A percentile compares a stretch with the other conserved stretches of the same genome.
Conservation (phyloP, 2,797 vertebrate genomes). For the Cryptoprocta ferox region DNA sequence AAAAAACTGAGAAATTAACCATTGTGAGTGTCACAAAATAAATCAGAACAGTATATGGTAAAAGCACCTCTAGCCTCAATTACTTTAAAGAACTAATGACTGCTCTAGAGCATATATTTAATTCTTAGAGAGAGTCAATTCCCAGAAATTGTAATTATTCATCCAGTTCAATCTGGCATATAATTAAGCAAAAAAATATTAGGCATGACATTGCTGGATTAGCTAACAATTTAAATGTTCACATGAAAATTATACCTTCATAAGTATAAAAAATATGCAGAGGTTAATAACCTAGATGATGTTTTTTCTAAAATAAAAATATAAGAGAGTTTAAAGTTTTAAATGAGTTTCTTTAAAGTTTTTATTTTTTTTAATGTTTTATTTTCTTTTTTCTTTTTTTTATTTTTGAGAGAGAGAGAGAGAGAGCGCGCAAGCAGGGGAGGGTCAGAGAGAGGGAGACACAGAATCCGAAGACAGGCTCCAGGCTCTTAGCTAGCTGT, state of each 20-base stretch:
- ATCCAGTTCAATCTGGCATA: neutral
- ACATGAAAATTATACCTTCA: neutral
- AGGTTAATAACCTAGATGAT: neutral
- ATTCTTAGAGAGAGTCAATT: neutral
- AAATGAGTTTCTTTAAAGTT: neutral
- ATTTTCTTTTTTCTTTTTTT: no score
- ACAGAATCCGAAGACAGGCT: no score
- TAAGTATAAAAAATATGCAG: neutral
- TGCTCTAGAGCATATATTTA: neutral
- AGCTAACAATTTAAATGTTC: neutral
- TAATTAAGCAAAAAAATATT: neutral
- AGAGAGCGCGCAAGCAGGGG: no score
- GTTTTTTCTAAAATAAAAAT: neutral
- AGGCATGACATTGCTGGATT: neutral
- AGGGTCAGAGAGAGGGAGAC: no score
- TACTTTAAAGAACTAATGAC: neutral
- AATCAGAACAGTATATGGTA: neutral
- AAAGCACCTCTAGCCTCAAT: neutral
- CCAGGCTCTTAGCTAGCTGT: no score
- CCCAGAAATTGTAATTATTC: neutral
- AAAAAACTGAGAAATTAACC: neutral
- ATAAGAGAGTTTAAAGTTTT: neutral
- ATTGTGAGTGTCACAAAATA: neutral
- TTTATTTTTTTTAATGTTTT: no score
- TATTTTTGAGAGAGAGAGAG: no score